phyloP scores from a whole-genome alignment of 2,888 invertebrate genomes.

The Drosophila affinis region DNA sequence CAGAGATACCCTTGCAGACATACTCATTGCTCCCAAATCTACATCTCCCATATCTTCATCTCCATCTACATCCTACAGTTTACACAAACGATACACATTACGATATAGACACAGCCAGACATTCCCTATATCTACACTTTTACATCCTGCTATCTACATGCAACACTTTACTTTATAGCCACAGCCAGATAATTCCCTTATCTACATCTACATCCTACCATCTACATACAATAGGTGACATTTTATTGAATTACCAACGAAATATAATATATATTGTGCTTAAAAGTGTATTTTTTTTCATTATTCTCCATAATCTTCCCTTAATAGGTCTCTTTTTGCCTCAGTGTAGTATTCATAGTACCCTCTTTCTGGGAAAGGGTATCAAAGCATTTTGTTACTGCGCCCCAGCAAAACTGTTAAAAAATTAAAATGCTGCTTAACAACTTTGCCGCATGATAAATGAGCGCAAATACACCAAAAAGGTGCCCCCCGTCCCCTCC shows the following conservation, averaged over 20 bases:
- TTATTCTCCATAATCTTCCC: too few relatives aligned
- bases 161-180: too few relatives aligned
- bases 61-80: too few relatives aligned
- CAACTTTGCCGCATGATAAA: slow-evolving; percentile 72
- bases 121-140: too few relatives aligned
- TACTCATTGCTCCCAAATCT: not conserved
- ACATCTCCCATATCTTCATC: too few relatives aligned
- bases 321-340: not conserved
- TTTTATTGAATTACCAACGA: too few relatives aligned
- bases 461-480: slow-evolving; percentile 58
- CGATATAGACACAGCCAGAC: not conserved
- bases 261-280: too few relatives aligned
- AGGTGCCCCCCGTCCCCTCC: slow-evolving; percentile 31
- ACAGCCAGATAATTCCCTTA: too few relatives aligned
- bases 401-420: slow-evolving; percentile 64
- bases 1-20: not conserved
- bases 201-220: too few relatives aligned
- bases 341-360: not conserved
- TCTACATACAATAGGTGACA: too few relatives aligned
- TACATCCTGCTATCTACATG: too few relatives aligned
- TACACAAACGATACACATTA: not conserved
- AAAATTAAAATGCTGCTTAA: slow-evolving; percentile 74
- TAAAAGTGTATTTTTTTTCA: too few relatives aligned
- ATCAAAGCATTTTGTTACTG: slow-evolving; percentile 60
- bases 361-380: slow-evolving; percentile 12